Base-by-base conservation (phyloP, 2,797 vertebrate species). In the Sebastes goodei region DNA sequence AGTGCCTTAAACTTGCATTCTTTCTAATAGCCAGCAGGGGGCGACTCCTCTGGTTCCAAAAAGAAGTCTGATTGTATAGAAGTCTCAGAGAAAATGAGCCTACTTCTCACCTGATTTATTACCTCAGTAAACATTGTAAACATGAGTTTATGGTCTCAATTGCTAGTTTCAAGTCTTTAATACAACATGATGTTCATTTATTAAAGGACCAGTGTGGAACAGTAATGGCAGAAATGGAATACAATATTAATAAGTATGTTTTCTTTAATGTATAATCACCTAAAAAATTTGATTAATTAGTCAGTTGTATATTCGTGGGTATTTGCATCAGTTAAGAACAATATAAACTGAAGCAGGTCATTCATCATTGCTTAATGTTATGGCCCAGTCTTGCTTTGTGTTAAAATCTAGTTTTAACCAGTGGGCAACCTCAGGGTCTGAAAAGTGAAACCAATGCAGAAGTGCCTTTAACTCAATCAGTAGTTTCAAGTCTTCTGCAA, bases 211-310 rank as follows among this genome's bases (percentile, higher is more conserved):
- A 46, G 42, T 46, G 42, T 46, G 42, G 15, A 46, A 46, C 15
- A 46, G 15, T 17, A 46, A 17, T 17, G 15, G 15, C 42, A 46
- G 42, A 46, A 46, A 46, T 46, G 42, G 42, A 17, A 46, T 46
- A 46, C 15, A 46, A 46, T 46, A 46, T 46, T 46, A 17, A 4
- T 2, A 46, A 46, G 42, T 46, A 46, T 46, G 42, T 46, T 17
- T 46, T 46, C 15, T 46, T 46, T 46, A 46, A 0, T 20, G 42
- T 46, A 46, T 46, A 46, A 46, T 46, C 15, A 46, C 42, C 15
- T 46, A 0, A 46, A 42, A 14, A 46, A 7, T 7, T 3, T 0
- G 42, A 46, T 46, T 17, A 46, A 46, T 46, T 20, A 0, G 7
- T 46, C 42, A 17, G 42, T 27, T 42, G 35, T 35, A 27, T 11